Conservation (phyloP, 2,113 vertebrate species). For the Lathamus discolor region DNA sequence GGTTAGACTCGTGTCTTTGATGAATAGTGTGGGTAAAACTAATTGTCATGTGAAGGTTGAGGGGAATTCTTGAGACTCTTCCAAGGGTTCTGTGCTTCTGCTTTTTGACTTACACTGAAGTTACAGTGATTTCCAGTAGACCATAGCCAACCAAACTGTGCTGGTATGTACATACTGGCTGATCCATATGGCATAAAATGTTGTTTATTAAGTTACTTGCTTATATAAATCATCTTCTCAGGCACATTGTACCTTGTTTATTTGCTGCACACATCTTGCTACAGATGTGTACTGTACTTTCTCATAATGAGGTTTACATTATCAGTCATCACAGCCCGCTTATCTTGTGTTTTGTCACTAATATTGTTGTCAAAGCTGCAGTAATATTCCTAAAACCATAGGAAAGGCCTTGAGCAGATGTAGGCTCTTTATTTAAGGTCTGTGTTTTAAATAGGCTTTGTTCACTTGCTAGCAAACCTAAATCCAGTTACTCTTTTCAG, state of each 20-base stretch:
- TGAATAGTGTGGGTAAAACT: background rate
- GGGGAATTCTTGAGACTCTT: background rate
- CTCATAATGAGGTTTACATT: background rate
- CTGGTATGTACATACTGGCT: background rate
- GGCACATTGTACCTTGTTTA: background rate
- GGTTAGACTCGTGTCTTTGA: background rate
- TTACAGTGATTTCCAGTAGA: background rate
- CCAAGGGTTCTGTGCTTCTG: background rate
- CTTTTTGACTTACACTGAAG: fast-evolving
- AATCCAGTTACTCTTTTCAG: slow-evolving; percentile 5
- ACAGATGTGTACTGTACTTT: background rate
- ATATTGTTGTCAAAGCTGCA: background rate
- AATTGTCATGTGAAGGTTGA: background rate
- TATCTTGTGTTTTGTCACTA: background rate
- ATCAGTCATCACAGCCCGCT: background rate
- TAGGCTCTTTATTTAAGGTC: background rate
- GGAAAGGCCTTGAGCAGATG: background rate
- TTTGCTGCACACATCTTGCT: background rate
- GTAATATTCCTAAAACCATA: background rate
- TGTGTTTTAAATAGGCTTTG: background rate
- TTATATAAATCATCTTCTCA: background rate
- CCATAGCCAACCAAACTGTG: background rate
- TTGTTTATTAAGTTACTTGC: background rate
- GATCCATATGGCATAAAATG: background rate
- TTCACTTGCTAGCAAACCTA: slow-evolving; percentile 31